Evolutionary conservation across 1,140 invertebrate species (phyloP).

Genomic region (Eueides isabella): DNA sequence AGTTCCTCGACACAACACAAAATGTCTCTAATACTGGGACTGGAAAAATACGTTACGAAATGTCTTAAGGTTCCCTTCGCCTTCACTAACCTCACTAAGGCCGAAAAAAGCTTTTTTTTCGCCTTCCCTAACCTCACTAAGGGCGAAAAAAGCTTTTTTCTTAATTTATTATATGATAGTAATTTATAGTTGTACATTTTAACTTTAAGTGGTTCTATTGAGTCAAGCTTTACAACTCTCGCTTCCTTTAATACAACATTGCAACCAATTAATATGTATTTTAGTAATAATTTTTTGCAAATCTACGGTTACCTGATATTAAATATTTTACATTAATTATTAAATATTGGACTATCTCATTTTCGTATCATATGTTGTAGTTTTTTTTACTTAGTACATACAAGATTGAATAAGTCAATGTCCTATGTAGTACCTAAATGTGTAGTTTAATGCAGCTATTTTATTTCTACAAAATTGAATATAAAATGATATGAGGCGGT

Average conservation of each 20-base stretch:
- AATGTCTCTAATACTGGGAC: no score
- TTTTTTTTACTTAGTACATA: slow-evolving; percentile 19
- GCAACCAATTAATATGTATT: slow-evolving; percentile 10
- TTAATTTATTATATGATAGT: background rate
- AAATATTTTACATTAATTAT: slow-evolving; percentile 25
- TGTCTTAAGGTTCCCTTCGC: no score
- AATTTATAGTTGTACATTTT: background rate
- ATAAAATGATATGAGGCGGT: background rate
- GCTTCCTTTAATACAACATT: slow-evolving; percentile 8
- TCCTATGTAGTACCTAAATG: slow-evolving; percentile 1
- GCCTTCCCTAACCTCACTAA: no score
- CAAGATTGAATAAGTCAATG: slow-evolving; percentile 13
- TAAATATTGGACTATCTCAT: slow-evolving; percentile 15
- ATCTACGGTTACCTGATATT: slow-evolving; percentile 15
- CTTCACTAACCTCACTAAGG: no score
- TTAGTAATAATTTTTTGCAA: slow-evolving; percentile 24
- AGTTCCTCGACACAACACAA: no score
- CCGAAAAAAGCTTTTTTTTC: no score
- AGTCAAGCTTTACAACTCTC: background rate
- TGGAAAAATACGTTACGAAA: no score
- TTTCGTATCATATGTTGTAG: slow-evolving; percentile 15
- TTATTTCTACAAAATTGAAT: background rate
- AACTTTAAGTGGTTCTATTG: background rate
- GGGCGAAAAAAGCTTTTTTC: no score
- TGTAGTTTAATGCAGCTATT: background rate